A percentile compares a stretch with the other conserved stretches of the same genome.
phyloP scores from a whole-genome alignment of 2,888 invertebrate species.

The Cosmia trapezina region DNA sequence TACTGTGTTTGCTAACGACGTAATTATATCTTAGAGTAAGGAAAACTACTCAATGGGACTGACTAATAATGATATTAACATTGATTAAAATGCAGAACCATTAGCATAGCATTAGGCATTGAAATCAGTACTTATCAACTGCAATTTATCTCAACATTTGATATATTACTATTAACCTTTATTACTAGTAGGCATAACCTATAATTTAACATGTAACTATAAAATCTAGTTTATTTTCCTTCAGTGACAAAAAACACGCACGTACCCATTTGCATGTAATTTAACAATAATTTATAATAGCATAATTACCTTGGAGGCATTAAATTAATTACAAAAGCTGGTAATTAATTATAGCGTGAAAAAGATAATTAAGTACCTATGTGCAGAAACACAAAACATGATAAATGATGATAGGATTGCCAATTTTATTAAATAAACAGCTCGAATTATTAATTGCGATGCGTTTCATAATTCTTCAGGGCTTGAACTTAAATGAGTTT shows the following conservation, averaged over 20 bases:
- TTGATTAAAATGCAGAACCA: slow-evolving; percentile 30
- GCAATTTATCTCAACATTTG: slow-evolving; percentile 6
- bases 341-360: slow-evolving; percentile 18
- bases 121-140: slow-evolving; percentile 15
- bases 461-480: background rate
- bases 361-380: slow-evolving; percentile 18
- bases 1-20: background rate
- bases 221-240: background rate
- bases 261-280: background rate
- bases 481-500: background rate
- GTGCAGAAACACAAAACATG: slow-evolving; percentile 2
- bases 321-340: slow-evolving; percentile 15
- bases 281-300: background rate
- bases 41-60: slow-evolving; percentile 41
- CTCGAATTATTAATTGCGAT: background rate
- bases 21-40: slow-evolving; percentile 22
- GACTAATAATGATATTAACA: slow-evolving; percentile 8
- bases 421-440: slow-evolving; percentile 3
- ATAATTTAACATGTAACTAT: no score
- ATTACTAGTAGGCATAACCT: no score
- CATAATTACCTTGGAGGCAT: slow-evolving; percentile 3
- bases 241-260: background rate
- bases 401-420: slow-evolving; percentile 4
- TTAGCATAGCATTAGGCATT: slow-evolving; percentile 19
- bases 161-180: slow-evolving; percentile 15